Conservation (phyloP, 2,797 vertebrate species). For the Centropyge bicolor region DNA sequence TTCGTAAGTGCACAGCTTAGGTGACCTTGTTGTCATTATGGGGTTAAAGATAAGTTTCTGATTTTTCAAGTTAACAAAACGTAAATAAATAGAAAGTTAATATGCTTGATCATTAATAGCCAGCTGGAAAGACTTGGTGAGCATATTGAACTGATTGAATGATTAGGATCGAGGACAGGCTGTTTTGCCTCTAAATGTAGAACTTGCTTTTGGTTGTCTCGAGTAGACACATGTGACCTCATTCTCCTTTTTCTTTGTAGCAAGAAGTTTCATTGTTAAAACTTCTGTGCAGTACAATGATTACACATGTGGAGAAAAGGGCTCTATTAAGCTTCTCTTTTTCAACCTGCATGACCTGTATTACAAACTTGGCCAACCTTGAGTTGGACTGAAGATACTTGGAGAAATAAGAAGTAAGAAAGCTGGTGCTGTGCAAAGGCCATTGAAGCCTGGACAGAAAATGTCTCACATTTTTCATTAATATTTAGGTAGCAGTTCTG, state of each 20-base stretch:
- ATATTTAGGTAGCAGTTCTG: constrained; percentile 44
- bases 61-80: background rate
- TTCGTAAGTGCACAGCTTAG: background rate
- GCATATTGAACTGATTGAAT: background rate
- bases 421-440: constrained; percentile 19
- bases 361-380: constrained; percentile 8
- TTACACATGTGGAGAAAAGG: constrained; percentile 10
- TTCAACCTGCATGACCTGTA: constrained; percentile 18
- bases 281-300: background rate
- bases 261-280: constrained; percentile 1
- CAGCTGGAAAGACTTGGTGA: background rate
- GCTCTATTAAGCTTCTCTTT: constrained; percentile 14
- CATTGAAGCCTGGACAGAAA: constrained; percentile 30
- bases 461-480: constrained; percentile 37
- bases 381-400: constrained; percentile 28
- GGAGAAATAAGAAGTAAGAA: constrained; percentile 19
- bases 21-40: background rate
- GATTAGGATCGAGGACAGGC: background rate
- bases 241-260: background rate
- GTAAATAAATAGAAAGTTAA: background rate
- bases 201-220: background rate
- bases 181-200: background rate
- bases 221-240: background rate
- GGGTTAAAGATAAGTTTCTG: background rate
- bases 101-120: background rate